These are phyloP conservation scores for Ambastaia sidthimunki DNA, from an alignment of 2,797 vertebrate genomes.

Conservation along the genomic window DNA sequence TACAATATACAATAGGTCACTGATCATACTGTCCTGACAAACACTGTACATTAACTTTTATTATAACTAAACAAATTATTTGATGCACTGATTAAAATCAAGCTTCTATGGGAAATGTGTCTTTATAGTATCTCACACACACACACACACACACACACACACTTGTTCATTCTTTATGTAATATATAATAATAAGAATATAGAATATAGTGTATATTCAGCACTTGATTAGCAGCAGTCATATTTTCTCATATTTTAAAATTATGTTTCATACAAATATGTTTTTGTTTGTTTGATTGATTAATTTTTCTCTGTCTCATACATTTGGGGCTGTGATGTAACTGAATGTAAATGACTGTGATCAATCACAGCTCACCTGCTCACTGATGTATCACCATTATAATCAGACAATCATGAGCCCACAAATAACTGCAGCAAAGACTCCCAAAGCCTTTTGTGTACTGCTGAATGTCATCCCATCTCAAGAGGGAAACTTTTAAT, in stretches of 20 bases:
- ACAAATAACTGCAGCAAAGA: constrained; percentile 65
- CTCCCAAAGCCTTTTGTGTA: constrained; percentile 54
- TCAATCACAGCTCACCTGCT: constrained; percentile 70
- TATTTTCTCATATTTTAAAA: not conserved
- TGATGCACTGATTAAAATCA: not conserved
- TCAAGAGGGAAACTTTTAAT: constrained; percentile 20
- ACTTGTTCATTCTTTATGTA: not conserved
- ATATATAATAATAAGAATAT: too few relatives aligned
- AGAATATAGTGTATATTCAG: not conserved
- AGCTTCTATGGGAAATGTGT: not conserved
- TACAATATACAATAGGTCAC: not conserved
- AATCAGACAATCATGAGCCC: constrained; percentile 55
- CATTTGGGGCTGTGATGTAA: constrained; percentile 48
- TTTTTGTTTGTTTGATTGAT: constrained; percentile 15
- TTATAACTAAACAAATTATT: not conserved
- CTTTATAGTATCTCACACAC: not conserved
- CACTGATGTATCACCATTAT: constrained; percentile 52
- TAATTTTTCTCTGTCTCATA: not conserved
- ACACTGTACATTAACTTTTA: not conserved
- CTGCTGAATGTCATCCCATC: constrained; percentile 19
- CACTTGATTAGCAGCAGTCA: not conserved
- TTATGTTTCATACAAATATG: not conserved
- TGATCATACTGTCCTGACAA: constrained; percentile 9
- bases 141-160: not conserved
- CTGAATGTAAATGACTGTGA: constrained; percentile 62